Base-by-base conservation (phyloP, 2,797 vertebrate species). In the Trachops cirrhosus region DNA sequence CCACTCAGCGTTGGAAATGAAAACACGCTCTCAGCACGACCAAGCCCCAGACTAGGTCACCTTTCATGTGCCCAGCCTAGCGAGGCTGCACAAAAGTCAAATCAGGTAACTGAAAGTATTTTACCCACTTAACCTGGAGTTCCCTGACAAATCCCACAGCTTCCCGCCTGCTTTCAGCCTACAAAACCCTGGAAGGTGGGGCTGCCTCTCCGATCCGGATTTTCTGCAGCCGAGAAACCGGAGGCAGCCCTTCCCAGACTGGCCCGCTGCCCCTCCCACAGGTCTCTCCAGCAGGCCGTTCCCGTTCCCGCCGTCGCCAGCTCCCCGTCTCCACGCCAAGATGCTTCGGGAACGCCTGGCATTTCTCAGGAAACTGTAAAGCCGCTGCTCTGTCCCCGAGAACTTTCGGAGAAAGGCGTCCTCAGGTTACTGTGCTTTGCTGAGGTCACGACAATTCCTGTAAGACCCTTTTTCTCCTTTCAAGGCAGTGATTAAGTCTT, bases 291-390 rank as follows among this genome's bases (percentile, higher is more conserved):
- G 54, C 0, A 54, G 62, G 5, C 29, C 26, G 9, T 15, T 2
- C 39, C 37, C 0, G 2, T n/a, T n/a, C n/a, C n/a, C 44, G 44
- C 4, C 9, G 11, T 5, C 1, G 3, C 75, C 5, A 1, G 44
- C 16, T 54, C 5, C 54, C 26, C 21, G 11, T 12, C 9, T 18
- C 54, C 14, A 32, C 32, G 9, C 59, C 7, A 9, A 24, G 14
- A 18, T 0, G 37, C 44, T 82, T 4, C 32, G 73, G 73, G n/a
- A 75, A 57, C 0, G 2, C 12, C 0, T 24, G 24, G 6, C 5
- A 2, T 18, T 46, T 37, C 29, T 11, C 21, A 5, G 0, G 32
- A 37, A 24, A 57, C 6, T 14, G 48, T 19, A 29, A 24, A n/a
- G 12, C 34, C 24, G 48, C 44, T 57, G 10, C 68, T 24, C 32